These are phyloP conservation scores for Artibeus lituratus DNA, from an alignment of 2,797 vertebrate genomes.

Conservation along the genomic window DNA sequence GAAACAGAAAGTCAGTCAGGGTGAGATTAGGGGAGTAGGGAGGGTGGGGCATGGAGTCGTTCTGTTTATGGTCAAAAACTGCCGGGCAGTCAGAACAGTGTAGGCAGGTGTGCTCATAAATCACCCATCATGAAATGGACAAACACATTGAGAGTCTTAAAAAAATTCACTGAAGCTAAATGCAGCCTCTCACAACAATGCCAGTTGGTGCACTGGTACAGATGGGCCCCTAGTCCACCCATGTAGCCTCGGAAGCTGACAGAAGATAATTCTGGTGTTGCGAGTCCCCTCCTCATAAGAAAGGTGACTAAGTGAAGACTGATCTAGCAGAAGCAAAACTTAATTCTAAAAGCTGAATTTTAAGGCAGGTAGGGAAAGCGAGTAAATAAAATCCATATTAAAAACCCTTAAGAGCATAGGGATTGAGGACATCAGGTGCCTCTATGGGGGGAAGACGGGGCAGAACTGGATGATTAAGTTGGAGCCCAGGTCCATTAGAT, in stretches of 20 bases:
- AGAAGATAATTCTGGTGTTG: not conserved
- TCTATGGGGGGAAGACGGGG: not conserved
- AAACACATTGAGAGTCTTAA: no score
- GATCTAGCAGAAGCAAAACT: not conserved
- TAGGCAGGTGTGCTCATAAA: no score
- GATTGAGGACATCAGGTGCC: not conserved
- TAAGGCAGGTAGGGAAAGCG: not conserved
- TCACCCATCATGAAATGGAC: no score
- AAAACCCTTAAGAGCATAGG: not conserved
- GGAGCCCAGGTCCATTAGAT: not conserved
- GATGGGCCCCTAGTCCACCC: not conserved
- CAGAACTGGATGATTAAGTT: not conserved
- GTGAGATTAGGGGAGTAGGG: not conserved
- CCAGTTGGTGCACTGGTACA: not conserved
- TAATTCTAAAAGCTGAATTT: not conserved
- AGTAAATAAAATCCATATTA: not conserved
- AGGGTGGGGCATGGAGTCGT: no score
- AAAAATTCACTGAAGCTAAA: not conserved
- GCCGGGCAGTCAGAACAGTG: not conserved
- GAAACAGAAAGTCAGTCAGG: not conserved
- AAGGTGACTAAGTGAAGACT: not conserved
- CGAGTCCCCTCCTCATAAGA: not conserved
- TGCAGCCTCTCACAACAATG: not conserved
- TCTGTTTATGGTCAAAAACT: not conserved
- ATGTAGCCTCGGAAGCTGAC: not conserved